phyloP scores from a whole-genome alignment of 2,113 vertebrate species.

The Athene noctua region DNA sequence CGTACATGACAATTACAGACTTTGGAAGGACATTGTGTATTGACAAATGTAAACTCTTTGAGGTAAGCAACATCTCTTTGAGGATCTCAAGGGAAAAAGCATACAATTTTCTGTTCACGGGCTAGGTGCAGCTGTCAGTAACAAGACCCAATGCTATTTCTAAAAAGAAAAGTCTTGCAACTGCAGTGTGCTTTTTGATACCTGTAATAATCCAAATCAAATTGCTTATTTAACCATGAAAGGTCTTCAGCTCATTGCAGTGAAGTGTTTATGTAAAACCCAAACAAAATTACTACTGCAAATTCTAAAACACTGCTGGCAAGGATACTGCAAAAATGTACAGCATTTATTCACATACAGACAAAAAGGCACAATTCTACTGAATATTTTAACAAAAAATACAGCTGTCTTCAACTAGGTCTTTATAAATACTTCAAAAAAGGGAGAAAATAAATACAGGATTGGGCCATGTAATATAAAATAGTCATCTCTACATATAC shows the following conservation, averaged over 20 bases:
- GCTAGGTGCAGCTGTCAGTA: neutral
- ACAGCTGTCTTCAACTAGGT: slow-evolving; percentile 83
- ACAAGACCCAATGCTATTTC: neutral
- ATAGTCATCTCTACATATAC: slow-evolving; percentile 85
- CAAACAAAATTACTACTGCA: neutral
- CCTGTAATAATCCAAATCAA: neutral
- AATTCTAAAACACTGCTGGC: slow-evolving; percentile 8
- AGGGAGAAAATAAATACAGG: slow-evolving; percentile 84
- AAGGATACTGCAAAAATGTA: slow-evolving; percentile 81
- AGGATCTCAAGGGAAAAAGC: neutral
- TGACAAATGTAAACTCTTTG: neutral
- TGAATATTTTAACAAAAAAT: slow-evolving; percentile 85
- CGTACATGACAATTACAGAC: rapidly evolving
- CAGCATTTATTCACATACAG: slow-evolving; percentile 87
- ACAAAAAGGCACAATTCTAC: slow-evolving; percentile 89
- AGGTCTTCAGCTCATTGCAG: neutral
- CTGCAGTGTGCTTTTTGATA: neutral
- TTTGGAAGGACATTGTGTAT: neutral
- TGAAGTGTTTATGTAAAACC: neutral
- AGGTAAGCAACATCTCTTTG: neutral
- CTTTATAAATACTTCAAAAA: slow-evolving; percentile 87
- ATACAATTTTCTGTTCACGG: neutral
- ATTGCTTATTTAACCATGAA: neutral
- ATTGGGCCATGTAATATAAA: slow-evolving; percentile 84
- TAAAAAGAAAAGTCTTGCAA: neutral